A percentile compares a stretch with the other conserved stretches of the same genome.
phyloP scores from a whole-genome alignment of 2,113 vertebrate species.

The Trinectes maculatus region DNA sequence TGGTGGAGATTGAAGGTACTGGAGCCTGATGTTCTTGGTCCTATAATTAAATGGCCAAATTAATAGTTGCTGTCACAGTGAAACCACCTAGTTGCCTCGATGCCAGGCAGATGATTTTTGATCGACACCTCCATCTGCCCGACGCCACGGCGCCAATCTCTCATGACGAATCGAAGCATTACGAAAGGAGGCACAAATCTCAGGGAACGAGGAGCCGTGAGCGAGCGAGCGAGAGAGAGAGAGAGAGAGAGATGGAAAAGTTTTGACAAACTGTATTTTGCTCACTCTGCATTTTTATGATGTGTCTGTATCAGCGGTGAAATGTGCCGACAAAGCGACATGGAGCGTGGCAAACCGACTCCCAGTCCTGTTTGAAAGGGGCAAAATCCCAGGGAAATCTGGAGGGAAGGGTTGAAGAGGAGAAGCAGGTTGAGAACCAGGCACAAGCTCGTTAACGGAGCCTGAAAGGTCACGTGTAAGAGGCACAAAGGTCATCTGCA shows the following conservation, averaged over 20 bases:
- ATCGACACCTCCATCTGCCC: slow-evolving; percentile 60
- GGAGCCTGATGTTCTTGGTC: slow-evolving; percentile 74
- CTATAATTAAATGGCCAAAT: slow-evolving; percentile 76
- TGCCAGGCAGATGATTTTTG: slow-evolving; percentile 24
- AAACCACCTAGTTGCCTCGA: slow-evolving; percentile 44
- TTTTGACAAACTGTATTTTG: slow-evolving; percentile 50
- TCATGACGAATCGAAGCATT: slow-evolving; percentile 17
- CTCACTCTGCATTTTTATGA: slow-evolving; percentile 58
- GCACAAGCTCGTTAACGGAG: slow-evolving; percentile 2
- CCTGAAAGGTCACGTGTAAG: slow-evolving; percentile 27
- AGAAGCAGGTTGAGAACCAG: slow-evolving; percentile 5
- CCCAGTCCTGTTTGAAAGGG: slow-evolving; percentile 71
- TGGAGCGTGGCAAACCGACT: slow-evolving; percentile 63
- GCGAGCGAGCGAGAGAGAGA: no score
- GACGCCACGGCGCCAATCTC: neutral
- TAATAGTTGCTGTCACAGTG: slow-evolving; percentile 73
- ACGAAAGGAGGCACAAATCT: slow-evolving; percentile 35
- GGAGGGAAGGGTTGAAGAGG: slow-evolving; percentile 19
- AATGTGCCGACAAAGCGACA: slow-evolving; percentile 53
- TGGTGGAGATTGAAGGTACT: slow-evolving; percentile 71
- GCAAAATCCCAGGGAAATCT: slow-evolving; percentile 61
- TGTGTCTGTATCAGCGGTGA: slow-evolving; percentile 45
- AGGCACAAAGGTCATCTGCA: slow-evolving; percentile 50
- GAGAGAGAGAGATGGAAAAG: slow-evolving; percentile 1
- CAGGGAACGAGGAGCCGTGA: slow-evolving; percentile 29